Percentiles rank a stretch among this genome's conserved stretches.
Conservation (phyloP, 2,888 invertebrate species). For the Oegoconia quadripuncta region DNA sequence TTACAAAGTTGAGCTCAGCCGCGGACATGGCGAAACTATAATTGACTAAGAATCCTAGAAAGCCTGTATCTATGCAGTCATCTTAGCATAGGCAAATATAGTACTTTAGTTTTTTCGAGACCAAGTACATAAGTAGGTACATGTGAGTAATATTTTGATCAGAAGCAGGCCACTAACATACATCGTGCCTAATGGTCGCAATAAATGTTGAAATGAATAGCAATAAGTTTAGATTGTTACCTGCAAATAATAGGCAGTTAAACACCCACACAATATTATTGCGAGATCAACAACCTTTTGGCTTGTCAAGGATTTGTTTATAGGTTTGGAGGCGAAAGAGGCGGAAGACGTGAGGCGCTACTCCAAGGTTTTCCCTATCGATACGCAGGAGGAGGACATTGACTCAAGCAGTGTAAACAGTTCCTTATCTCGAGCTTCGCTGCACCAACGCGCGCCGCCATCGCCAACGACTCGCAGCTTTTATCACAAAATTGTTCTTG, state of each 20-base stretch:
- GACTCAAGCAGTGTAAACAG: constrained; percentile 78
- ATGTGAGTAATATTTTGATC: too few species aligned
- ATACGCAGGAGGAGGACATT: constrained; percentile 71
- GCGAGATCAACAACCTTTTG: constrained; percentile 42
- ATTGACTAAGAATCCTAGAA: too few species aligned
- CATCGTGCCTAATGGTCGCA: too few species aligned
- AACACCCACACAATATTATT: constrained; percentile 15
- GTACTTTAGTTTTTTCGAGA: too few species aligned
- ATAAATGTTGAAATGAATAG: neutral
- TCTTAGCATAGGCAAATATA: too few species aligned
- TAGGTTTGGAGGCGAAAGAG: constrained; percentile 55
- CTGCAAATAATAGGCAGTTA: constrained; percentile 24
- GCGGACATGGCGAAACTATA: too few species aligned
- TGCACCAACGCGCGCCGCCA: constrained; percentile 39
- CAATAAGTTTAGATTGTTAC: constrained; percentile 15
- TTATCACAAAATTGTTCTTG: constrained; percentile 43
- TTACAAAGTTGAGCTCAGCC: too few species aligned
- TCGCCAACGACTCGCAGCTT: constrained; percentile 59
- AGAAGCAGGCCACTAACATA: too few species aligned
- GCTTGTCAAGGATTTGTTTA: constrained; percentile 40
- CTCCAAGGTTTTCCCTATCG: constrained; percentile 75
- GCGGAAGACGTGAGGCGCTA: constrained; percentile 36
- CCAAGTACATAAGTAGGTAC: too few species aligned
- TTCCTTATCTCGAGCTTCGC: constrained; percentile 74
- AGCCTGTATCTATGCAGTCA: too few species aligned